phyloP scores from a whole-genome alignment of 2,888 invertebrate genomes.

The Clitarchus hookeri region DNA sequence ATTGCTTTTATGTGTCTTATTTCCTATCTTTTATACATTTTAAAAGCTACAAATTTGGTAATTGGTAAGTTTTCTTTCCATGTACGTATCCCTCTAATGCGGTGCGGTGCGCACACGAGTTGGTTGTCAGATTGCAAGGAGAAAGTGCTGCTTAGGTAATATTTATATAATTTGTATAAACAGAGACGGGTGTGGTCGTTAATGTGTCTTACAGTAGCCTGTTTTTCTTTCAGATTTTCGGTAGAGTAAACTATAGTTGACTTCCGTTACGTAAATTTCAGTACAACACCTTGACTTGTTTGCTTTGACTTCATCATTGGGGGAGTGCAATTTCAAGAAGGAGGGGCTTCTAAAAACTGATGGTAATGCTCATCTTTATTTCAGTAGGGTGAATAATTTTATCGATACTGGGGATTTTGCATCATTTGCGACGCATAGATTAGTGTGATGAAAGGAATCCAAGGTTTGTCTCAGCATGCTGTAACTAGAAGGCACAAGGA shows the following conservation, averaged over 20 bases:
- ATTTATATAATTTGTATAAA: too few relatives aligned
- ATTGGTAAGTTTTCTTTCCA: too few relatives aligned
- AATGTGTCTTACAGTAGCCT: neutral
- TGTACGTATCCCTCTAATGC: too few relatives aligned
- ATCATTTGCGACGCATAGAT: neutral
- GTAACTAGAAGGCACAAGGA: neutral
- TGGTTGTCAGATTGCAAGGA: too few relatives aligned
- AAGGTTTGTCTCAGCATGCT: conserved; percentile 12
- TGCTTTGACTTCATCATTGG: neutral
- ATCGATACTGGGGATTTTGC: neutral
- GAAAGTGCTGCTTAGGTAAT: too few relatives aligned
- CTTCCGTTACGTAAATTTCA: neutral
- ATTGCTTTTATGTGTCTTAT: too few relatives aligned
- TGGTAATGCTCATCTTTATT: neutral
- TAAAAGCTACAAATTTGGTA: too few relatives aligned
- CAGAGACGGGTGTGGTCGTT: too few relatives aligned
- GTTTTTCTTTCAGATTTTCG: neutral
- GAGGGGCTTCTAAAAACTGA: conserved; percentile 5
- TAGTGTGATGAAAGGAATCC: conserved; percentile 16
- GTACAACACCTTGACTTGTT: neutral
- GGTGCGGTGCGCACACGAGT: too few relatives aligned
- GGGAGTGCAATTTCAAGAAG: neutral
- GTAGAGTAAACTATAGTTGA: too few relatives aligned
- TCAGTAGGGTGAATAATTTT: neutral
- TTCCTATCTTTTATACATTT: too few relatives aligned